Conservation (phyloP, 23 tunicate species). For the Trididemnum clinides region DNA sequence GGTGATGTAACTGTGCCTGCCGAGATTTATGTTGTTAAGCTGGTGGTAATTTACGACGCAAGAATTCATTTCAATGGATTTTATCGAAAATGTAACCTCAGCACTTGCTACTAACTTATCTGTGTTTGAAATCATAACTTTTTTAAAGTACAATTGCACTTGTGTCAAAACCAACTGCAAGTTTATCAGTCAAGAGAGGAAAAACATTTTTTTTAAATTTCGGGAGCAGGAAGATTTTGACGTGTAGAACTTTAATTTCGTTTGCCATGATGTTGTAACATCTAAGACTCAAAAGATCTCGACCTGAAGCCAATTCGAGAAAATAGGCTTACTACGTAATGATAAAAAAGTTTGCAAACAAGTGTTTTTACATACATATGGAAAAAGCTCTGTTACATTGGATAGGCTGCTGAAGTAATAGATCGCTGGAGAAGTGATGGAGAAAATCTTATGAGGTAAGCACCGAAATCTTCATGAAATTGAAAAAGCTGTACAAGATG, state of each 20-base stretch:
- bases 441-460: neutral
- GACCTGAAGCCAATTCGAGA: neutral
- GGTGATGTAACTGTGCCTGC: too few relatives aligned
- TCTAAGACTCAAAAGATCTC: too few relatives aligned
- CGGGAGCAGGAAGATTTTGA: too few relatives aligned
- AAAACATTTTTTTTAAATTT: too few relatives aligned
- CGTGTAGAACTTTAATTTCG: too few relatives aligned
- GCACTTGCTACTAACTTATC: too few relatives aligned
- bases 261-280: too few relatives aligned
- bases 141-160: neutral
- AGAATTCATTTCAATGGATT: too few relatives aligned
- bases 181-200: neutral
- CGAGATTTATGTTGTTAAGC: too few relatives aligned
- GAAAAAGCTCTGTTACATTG: neutral
- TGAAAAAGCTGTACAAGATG: neutral
- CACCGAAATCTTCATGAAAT: neutral
- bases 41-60: too few relatives aligned
- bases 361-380: neutral
- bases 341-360: neutral
- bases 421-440: neutral
- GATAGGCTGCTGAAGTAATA: neutral
- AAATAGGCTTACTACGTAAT: neutral
- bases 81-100: too few relatives aligned
- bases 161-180: neutral
- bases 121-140: neutral